Conservation (phyloP, 2,113 vertebrate genomes). For the Ramphastos sulfuratus region DNA sequence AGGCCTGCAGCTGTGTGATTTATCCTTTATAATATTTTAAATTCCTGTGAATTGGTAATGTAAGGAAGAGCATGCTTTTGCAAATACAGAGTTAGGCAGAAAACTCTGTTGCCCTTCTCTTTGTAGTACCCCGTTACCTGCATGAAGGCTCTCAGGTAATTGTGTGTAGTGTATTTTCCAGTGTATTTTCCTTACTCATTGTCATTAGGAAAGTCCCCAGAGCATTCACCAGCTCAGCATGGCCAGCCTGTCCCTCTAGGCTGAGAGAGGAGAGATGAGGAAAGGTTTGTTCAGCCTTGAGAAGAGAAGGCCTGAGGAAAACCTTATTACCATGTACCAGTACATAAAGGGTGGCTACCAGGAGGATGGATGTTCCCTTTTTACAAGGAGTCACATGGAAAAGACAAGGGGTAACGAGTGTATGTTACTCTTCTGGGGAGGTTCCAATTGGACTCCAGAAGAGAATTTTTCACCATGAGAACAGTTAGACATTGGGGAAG, state of each 20-base stretch:
- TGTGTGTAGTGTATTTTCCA: neutral
- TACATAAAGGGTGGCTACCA: too few relatives aligned
- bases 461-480: too few relatives aligned
- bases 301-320: too few relatives aligned
- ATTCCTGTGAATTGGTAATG: neutral
- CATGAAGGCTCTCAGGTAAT: rapidly evolving
- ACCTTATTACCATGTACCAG: too few relatives aligned
- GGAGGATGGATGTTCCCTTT: too few relatives aligned
- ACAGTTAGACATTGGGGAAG: too few relatives aligned
- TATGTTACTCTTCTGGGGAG: too few relatives aligned
- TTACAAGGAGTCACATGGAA: too few relatives aligned
- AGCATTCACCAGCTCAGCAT: too few relatives aligned
- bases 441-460: too few relatives aligned
- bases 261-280: neutral
- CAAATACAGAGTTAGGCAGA: neutral
- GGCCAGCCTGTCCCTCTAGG: neutral
- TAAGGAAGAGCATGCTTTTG: neutral
- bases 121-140: neutral
- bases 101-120: neutral
- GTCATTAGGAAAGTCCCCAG: neutral
- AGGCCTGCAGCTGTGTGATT: constrained; percentile 11
- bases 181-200: neutral
- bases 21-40: neutral
- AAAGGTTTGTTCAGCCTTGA: too few relatives aligned
- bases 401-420: too few relatives aligned